Evolutionary conservation across 2,113 vertebrate species (phyloP).

Genomic region (Sialia sialis): DNA sequence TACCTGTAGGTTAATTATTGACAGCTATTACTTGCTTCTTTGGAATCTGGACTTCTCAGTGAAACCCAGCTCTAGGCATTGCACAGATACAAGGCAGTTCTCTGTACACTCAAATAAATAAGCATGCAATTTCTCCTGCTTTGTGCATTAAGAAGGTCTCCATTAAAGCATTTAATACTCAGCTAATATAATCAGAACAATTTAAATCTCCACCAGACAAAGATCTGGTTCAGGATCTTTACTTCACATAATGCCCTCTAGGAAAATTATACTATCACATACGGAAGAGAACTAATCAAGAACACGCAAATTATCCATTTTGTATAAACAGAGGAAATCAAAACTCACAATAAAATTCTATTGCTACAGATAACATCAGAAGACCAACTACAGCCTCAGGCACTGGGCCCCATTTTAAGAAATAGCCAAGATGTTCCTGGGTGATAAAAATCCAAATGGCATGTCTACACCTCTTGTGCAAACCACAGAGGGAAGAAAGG

Average conservation of each 20-base stretch:
- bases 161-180: not conserved
- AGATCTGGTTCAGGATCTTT: not conserved
- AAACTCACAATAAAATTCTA: not conserved
- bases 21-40: not conserved
- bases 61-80: not conserved
- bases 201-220: not conserved
- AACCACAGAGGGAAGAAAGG: not conserved
- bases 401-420: not conserved
- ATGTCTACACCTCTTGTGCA: not conserved
- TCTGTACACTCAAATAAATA: not conserved
- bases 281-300: not conserved
- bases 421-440: not conserved
- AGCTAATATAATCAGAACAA: conserved; percentile 12
- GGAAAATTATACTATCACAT: not conserved
- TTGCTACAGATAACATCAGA: not conserved
- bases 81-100: not conserved
- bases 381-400: not conserved
- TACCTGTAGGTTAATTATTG: not conserved
- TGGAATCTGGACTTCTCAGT: not conserved
- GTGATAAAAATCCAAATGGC: not conserved
- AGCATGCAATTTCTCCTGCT: not conserved
- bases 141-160: not conserved
- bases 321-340: not conserved
- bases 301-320: not conserved
- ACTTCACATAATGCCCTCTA: not conserved